Conservation (phyloP, 2,113 vertebrate genomes). For the Eretmochelys imbricata region DNA sequence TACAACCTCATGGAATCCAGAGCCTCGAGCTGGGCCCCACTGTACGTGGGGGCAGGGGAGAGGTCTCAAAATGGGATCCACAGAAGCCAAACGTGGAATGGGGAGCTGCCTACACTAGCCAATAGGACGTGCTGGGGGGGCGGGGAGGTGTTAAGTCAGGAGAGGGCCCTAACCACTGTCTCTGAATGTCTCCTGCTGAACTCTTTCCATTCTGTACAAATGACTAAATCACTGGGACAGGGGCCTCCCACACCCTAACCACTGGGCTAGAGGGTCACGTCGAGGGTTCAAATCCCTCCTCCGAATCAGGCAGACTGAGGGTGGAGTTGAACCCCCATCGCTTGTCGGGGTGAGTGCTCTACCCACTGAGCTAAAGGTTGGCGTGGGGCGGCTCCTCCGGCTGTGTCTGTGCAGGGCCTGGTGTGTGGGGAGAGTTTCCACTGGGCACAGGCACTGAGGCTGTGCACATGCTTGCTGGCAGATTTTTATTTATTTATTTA, state of each 20-base stretch:
- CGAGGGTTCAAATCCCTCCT: not conserved
- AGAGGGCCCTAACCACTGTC: not conserved
- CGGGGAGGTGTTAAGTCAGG: not conserved
- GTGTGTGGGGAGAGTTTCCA: not conserved
- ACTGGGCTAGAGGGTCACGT: not conserved
- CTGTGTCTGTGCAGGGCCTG: not conserved
- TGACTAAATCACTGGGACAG: not conserved
- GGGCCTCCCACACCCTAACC: not conserved
- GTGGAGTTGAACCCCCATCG: not conserved
- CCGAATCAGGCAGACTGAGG: not conserved
- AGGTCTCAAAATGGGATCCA: not conserved
- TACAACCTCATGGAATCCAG: no score
- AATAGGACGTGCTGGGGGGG: not conserved
- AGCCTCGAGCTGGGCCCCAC: not conserved
- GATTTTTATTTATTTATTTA: not conserved
- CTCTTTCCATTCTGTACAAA: not conserved
- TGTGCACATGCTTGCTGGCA: not conserved
- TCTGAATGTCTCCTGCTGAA: not conserved
- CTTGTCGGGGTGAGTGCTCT: not conserved
- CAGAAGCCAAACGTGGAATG: not conserved
- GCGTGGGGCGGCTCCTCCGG: not conserved
- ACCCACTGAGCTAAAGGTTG: not conserved
- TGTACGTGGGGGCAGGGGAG: no score
- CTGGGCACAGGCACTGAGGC: not conserved
- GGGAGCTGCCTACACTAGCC: not conserved